phyloP scores from a whole-genome alignment of 2,888 invertebrate species.

The Idaea biselata region DNA sequence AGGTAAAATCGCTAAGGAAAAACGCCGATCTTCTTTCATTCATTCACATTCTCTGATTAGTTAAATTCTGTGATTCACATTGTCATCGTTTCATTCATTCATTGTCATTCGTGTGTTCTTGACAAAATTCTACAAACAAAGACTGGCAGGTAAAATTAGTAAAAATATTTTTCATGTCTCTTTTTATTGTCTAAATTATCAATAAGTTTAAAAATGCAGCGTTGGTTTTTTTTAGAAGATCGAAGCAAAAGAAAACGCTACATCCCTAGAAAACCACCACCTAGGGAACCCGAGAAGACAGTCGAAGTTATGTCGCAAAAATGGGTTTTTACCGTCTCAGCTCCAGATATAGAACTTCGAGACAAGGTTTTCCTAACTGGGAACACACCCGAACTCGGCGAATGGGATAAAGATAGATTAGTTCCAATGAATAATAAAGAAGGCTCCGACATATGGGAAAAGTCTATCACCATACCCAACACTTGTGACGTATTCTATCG shows the following conservation, averaged over 20 bases:
- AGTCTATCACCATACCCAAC: slow-evolving; percentile 83
- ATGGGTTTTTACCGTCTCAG: slow-evolving; percentile 73
- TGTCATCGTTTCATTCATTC: not conserved
- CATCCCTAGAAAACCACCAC: slow-evolving; percentile 55
- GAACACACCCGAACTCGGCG: slow-evolving; percentile 84
- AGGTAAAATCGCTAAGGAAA: no score
- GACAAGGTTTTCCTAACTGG: slow-evolving; percentile 88
- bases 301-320: slow-evolving; percentile 49
- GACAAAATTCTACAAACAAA: not conserved
- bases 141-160: not conserved
- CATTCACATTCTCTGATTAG: no score
- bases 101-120: not conserved
- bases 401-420: slow-evolving; percentile 84
- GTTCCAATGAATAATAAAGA: slow-evolving; percentile 75
- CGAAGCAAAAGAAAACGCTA: slow-evolving; percentile 53
- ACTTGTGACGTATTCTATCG: slow-evolving; percentile 86
- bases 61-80: not conserved
- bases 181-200: not conserved
- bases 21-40: no score
- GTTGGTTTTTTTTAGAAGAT: slow-evolving; percentile 83
- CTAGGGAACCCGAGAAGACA: slow-evolving; percentile 36
- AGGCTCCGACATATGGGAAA: slow-evolving; percentile 82
- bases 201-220: slow-evolving; percentile 71
- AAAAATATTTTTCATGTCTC: not conserved
- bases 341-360: slow-evolving; percentile 74